These are phyloP conservation scores for Andrena haemorrhoa DNA, from an alignment of 2,888 invertebrate species.

Conservation along the genomic window DNA sequence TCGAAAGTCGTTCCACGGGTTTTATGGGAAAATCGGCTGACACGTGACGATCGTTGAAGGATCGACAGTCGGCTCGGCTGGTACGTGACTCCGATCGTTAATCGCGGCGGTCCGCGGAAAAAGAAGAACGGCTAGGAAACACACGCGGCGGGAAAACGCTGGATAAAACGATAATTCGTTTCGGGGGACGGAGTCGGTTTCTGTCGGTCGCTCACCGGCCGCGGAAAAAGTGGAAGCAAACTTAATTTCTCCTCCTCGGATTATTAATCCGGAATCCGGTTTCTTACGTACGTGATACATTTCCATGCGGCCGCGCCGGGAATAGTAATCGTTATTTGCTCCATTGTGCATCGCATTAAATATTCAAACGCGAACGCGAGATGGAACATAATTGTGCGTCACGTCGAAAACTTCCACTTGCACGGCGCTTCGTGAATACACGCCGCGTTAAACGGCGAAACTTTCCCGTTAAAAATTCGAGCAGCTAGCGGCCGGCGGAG, in stretches of 20 bases:
- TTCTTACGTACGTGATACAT: constrained; percentile 32
- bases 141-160: constrained; percentile 40
- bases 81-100: constrained; percentile 71
- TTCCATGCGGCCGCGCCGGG: constrained; percentile 16
- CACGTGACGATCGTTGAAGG: constrained; percentile 71
- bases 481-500: neutral
- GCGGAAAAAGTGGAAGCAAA: constrained; percentile 13
- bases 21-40: constrained; percentile 74
- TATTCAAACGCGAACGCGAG: constrained; percentile 40
- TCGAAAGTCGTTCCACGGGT: constrained; percentile 72
- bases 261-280: constrained; percentile 54
- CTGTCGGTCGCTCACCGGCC: neutral
- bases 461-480: neutral
- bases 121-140: constrained; percentile 44
- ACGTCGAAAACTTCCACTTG: constrained; percentile 29
- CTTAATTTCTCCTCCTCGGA: constrained; percentile 39
- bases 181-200: constrained; percentile 17
- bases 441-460: constrained; percentile 8
- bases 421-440: neutral
- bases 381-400: constrained; percentile 32
- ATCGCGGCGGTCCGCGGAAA: constrained; percentile 54
- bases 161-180: constrained; percentile 53
- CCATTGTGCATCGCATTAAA: constrained; percentile 16
- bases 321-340: constrained; percentile 36
- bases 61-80: constrained; percentile 64